These are phyloP conservation scores for Pogoniulus pusillus DNA, from an alignment of 2,797 vertebrate species.

Conservation along the genomic window DNA sequence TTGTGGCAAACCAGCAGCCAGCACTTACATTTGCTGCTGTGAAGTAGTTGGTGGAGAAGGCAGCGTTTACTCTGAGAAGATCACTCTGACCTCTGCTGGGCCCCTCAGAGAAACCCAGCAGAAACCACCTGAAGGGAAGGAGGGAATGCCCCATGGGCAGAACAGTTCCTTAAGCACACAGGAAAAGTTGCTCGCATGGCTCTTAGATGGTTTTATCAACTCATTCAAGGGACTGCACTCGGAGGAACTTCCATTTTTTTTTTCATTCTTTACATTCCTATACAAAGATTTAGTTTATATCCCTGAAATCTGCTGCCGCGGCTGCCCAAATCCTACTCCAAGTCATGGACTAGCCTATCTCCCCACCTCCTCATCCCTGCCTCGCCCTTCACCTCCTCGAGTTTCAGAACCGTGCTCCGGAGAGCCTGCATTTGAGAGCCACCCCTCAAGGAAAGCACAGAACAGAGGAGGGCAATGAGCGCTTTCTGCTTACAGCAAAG, in stretches of 20 bases:
- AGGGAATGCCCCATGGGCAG: not conserved
- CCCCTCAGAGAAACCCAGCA: not conserved
- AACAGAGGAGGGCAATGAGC: not conserved
- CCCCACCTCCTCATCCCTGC: not conserved
- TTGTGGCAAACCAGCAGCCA: not conserved
- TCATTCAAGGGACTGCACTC: fast-evolving
- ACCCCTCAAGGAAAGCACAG: not conserved
- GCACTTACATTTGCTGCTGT: not conserved
- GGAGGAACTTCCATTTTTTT: not conserved
- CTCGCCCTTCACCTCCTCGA: not conserved
- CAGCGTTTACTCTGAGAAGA: not conserved
- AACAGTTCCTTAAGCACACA: not conserved
- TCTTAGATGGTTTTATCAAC: not conserved
- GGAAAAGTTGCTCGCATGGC: not conserved
- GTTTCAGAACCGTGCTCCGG: not conserved
- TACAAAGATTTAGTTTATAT: not conserved
- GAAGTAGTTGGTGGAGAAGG: not conserved
- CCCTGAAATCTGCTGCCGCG: not conserved
- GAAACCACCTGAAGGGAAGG: not conserved
- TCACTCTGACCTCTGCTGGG: conserved; percentile 43
- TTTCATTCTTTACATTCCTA: not conserved
- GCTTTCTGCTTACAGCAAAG: not conserved
- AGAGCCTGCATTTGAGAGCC: not conserved
- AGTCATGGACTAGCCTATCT: not conserved
- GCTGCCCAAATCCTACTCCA: not conserved